Evolutionary conservation across 2,797 vertebrate species (phyloP).

Genomic region (Denticeps clupeoides): DNA sequence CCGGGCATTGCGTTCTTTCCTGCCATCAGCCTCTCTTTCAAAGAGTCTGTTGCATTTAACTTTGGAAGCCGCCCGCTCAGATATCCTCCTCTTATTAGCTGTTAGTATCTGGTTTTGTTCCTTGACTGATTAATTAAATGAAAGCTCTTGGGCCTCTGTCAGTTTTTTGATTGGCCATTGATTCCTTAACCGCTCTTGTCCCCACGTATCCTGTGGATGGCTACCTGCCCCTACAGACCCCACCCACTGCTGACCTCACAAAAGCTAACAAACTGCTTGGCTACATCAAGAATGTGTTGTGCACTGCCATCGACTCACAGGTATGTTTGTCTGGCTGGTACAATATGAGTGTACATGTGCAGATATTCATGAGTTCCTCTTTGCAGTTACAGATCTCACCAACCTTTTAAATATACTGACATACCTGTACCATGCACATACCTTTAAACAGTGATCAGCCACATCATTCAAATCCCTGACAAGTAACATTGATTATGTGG

Average conservation of each 20-base stretch:
- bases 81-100: slow-evolving; percentile 70
- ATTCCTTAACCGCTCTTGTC: slow-evolving; percentile 52
- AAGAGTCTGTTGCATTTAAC: slow-evolving; percentile 98
- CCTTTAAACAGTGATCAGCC: no score
- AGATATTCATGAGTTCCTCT: no score
- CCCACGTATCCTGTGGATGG: slow-evolving; percentile 82
- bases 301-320: slow-evolving; percentile 66
- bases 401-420: no score
- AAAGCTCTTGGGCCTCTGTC: no score
- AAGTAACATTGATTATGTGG: no score
- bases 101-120: not conserved
- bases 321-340: slow-evolving; percentile 49
- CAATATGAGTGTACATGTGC: no score
- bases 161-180: slow-evolving; percentile 6
- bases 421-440: not conserved
- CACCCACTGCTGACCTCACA: slow-evolving; percentile 67
- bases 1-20: slow-evolving; percentile 90
- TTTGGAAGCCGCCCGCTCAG: slow-evolving; percentile 89
- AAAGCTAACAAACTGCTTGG: slow-evolving; percentile 79
- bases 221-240: slow-evolving; percentile 82
- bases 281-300: slow-evolving; percentile 75
- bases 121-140: not conserved
- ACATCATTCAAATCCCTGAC: no score
- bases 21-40: slow-evolving; percentile 95
- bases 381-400: no score